phyloP scores from a whole-genome alignment of 2,113 vertebrate species.

The Drymodes brunneopygia region DNA sequence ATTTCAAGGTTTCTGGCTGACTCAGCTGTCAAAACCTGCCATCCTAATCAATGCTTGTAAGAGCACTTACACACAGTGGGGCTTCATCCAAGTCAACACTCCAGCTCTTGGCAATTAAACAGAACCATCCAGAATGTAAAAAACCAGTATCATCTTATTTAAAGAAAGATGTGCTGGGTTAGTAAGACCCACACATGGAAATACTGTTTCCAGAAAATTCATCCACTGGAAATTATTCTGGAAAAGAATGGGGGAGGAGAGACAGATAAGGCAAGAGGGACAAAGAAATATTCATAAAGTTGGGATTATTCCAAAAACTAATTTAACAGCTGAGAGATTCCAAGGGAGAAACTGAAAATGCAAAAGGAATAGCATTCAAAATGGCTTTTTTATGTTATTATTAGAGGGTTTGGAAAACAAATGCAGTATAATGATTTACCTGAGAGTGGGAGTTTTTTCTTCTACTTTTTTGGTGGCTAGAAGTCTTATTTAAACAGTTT shows the following conservation, averaged over 20 bases:
- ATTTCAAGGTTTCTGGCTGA: background rate
- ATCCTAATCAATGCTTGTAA: background rate
- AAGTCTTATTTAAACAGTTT: background rate
- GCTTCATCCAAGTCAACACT: background rate
- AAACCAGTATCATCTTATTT: background rate
- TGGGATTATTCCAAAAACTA: background rate
- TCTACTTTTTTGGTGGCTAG: background rate
- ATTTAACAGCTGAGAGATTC: background rate
- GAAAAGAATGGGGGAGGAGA: background rate
- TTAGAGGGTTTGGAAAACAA: background rate
- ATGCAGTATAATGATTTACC: background rate
- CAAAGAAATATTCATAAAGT: background rate
- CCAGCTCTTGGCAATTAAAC: background rate
- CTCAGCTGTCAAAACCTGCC: conserved; percentile 19
- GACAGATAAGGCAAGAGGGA: background rate
- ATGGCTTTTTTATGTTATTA: background rate
- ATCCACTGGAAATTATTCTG: background rate
- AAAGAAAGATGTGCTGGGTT: background rate
- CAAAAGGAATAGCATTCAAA: background rate
- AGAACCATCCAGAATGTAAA: background rate
- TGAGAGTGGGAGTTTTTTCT: background rate
- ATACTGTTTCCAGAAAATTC: background rate
- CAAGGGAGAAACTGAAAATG: background rate
- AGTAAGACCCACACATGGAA: background rate
- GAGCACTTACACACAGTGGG: background rate